Evolutionary conservation across 2,797 vertebrate species (phyloP).

Genomic region (Allobates femoralis): DNA sequence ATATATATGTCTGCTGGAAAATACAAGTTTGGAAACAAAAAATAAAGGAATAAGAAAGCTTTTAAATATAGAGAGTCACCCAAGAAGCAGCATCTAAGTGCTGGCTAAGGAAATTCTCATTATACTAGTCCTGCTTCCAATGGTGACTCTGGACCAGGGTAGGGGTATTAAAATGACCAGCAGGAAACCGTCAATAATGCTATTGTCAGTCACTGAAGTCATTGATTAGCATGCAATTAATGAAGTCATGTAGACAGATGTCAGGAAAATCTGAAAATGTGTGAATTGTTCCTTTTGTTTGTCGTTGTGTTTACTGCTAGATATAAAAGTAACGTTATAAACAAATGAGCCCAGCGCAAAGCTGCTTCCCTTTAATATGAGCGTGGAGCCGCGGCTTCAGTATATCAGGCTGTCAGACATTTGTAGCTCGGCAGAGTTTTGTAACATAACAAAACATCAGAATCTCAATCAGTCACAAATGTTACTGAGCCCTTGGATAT

Average conservation of each 20-base stretch:
- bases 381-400: slow-evolving; percentile 21
- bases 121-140: too few species aligned
- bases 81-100: too few species aligned
- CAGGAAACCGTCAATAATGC: background rate
- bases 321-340: slow-evolving; percentile 23
- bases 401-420: slow-evolving; percentile 44
- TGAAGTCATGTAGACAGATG: background rate
- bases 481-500: slow-evolving; percentile 61
- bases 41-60: too few species aligned
- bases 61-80: too few species aligned
- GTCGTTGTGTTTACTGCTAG: background rate
- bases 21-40: too few species aligned
- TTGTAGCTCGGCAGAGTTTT: slow-evolving; percentile 52
- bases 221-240: background rate
- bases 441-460: slow-evolving; percentile 60
- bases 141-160: too few species aligned
- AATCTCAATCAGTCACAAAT: slow-evolving; percentile 61
- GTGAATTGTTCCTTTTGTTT: background rate
- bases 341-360: slow-evolving; percentile 10
- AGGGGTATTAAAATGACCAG: background rate
- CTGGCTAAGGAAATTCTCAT: too few species aligned
- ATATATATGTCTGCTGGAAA: too few species aligned
- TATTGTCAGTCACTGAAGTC: background rate
- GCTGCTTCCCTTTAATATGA: slow-evolving; percentile 22
- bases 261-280: background rate